These are phyloP conservation scores for Trichechus manatus DNA, from an alignment of 2,113 vertebrate species.

Conservation along the genomic window DNA sequence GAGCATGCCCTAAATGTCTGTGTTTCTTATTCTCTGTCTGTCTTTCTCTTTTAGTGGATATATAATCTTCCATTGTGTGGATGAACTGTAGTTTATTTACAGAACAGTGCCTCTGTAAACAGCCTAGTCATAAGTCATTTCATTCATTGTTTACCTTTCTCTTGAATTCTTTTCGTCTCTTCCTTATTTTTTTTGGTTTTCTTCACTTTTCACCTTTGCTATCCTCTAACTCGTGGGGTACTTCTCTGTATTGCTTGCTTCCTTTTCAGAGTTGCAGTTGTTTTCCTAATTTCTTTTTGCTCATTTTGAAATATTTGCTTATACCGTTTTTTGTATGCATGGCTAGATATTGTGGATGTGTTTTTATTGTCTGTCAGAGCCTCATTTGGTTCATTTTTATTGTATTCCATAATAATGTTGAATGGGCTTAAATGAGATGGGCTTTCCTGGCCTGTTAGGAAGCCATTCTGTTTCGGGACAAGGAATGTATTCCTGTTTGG, in stretches of 20 bases:
- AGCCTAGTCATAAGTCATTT: background rate
- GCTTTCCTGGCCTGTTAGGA: background rate
- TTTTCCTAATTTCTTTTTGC: background rate
- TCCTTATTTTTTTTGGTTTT: background rate
- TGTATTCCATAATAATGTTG: too few species aligned
- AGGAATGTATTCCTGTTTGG: background rate
- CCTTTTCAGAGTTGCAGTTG: background rate
- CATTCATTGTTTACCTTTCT: background rate
- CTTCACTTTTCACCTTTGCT: background rate
- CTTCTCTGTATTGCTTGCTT: background rate
- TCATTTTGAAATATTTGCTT: background rate
- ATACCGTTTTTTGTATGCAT: background rate
- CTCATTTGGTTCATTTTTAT: background rate
- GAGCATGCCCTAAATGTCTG: too few species aligned
- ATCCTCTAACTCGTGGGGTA: background rate
- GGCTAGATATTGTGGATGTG: background rate
- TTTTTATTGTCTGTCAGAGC: background rate
- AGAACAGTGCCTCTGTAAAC: background rate
- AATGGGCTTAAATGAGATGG: background rate
- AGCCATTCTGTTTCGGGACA: background rate
- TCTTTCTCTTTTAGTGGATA: background rate
- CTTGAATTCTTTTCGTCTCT: background rate
- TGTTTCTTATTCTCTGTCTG: too few species aligned
- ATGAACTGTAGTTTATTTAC: background rate
- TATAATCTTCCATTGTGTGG: too few species aligned